Conservation (phyloP, 1,140 invertebrate genomes). For the Wasmannia auropunctata region DNA sequence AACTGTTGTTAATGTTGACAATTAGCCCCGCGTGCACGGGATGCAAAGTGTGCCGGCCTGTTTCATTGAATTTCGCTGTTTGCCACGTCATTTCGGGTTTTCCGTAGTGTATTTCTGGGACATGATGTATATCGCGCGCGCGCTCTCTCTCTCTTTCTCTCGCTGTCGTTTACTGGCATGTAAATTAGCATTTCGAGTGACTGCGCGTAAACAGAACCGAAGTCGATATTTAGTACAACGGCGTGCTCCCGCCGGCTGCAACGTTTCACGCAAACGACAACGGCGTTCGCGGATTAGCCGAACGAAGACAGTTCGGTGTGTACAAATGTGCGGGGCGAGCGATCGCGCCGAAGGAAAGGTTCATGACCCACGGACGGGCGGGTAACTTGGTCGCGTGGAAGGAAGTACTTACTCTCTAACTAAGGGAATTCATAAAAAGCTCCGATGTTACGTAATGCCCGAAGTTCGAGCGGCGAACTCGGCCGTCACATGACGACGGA, state of each 20-base stretch:
- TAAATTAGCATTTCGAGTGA: conserved; percentile 39
- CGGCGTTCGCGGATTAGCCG: conserved; percentile 7
- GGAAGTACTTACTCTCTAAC: conserved; percentile 36
- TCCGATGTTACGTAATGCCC: conserved; percentile 44
- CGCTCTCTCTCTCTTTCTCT: too few species aligned
- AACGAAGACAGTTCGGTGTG: not conserved
- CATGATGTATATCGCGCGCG: conserved; percentile 39
- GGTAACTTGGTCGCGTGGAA: conserved; percentile 28
- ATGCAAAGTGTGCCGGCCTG: conserved; percentile 38
- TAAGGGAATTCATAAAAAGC: conserved; percentile 44
- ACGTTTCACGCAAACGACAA: conserved; percentile 7
- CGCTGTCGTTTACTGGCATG: conserved; percentile 5
- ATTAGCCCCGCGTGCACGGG: conserved; percentile 40
- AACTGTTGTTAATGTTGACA: conserved; percentile 58
- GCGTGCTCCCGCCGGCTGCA: not conserved
- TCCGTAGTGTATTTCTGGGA: conserved; percentile 31
- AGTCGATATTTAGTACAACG: conserved; percentile 42
- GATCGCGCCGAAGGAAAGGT: not conserved
- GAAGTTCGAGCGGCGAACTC: conserved; percentile 39
- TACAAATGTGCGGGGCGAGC: not conserved
- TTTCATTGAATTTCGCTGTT: conserved; percentile 47
- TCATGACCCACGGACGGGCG: conserved; percentile 7
- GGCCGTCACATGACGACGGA: conserved; percentile 29
- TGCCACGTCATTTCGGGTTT: conserved; percentile 28
- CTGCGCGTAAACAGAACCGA: not conserved